Evolutionary conservation across 2,113 vertebrate genomes (phyloP).

Genomic region (Lota lota): DNA sequence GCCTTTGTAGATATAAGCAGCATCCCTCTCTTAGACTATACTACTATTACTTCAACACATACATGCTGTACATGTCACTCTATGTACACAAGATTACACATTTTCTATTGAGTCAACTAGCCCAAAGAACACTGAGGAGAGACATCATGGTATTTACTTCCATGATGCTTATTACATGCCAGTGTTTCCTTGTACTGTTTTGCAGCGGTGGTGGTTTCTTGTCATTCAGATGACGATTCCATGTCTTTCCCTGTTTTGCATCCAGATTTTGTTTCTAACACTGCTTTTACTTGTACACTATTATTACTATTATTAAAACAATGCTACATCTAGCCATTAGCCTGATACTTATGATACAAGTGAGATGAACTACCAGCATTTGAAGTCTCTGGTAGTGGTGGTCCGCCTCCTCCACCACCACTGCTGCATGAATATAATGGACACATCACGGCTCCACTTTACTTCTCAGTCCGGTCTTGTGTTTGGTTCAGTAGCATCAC

Average conservation of each 20-base stretch:
- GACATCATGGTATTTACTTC: constrained; percentile 45
- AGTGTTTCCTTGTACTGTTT: constrained; percentile 37
- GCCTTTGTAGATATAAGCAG: constrained; percentile 46
- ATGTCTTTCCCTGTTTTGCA: constrained; percentile 36
- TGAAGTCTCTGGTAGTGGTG: constrained; percentile 34
- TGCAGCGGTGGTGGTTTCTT: constrained; percentile 33
- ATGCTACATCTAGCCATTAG: constrained; percentile 45
- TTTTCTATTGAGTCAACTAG: constrained; percentile 56
- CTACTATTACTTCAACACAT: constrained; percentile 24
- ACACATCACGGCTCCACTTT: constrained; percentile 41
- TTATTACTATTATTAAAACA: constrained; percentile 7
- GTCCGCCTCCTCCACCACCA: constrained; percentile 25
- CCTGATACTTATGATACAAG: constrained; percentile 32
- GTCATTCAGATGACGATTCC: constrained; percentile 35
- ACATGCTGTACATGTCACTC: constrained; percentile 54
- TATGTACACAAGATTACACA: constrained; percentile 50
- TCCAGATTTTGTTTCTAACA: constrained; percentile 37
- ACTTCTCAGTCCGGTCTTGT: constrained; percentile 40
- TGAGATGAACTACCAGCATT: constrained; percentile 21
- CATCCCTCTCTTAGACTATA: constrained; percentile 54
- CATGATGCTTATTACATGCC: constrained; percentile 43
- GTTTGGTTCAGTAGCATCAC: constrained; percentile 35
- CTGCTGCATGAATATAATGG: constrained; percentile 48
- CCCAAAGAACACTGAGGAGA: constrained; percentile 58
- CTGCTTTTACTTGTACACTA: constrained; percentile 53